phyloP scores from a whole-genome alignment of 1,140 invertebrate genomes.

The Capitella teleta region DNA sequence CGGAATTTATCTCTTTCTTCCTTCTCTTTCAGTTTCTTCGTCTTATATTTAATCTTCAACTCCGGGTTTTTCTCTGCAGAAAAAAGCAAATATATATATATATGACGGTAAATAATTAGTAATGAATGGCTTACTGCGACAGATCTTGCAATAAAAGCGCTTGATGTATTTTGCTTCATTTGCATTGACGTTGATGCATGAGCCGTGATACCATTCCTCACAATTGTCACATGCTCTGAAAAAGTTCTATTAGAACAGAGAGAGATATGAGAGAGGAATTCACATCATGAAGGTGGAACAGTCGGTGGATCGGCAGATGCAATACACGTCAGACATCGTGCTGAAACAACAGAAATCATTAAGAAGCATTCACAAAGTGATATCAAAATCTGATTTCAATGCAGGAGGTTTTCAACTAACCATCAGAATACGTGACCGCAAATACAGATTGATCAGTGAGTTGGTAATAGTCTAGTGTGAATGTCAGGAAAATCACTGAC shows the following conservation, averaged over 20 bases:
- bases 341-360: no score
- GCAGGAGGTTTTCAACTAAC: no score
- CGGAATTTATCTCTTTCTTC: conserved; percentile 11
- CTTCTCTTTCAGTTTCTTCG: conserved; percentile 24
- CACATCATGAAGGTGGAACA: conserved; percentile 93
- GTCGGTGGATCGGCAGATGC: conserved; percentile 85
- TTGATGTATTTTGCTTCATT: conserved; percentile 85
- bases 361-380: no score
- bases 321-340: conserved; percentile 64
- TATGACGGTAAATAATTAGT: not conserved
- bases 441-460: no score
- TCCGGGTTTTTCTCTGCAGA: conserved; percentile 63
- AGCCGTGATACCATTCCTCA: conserved; percentile 97
- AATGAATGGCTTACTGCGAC: conserved; percentile 27
- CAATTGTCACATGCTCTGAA: conserved; percentile 83
- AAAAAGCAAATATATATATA: conserved; percentile 2
- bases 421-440: no score
- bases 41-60: conserved; percentile 58
- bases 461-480: no score
- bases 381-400: no score
- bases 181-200: conserved; percentile 90
- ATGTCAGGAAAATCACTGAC: no score
- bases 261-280: conserved; percentile 27
- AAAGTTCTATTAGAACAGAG: no score
- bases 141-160: conserved; percentile 70